phyloP scores from a whole-genome alignment of 1,140 invertebrate genomes.

The Odontomachus brunneus region DNA sequence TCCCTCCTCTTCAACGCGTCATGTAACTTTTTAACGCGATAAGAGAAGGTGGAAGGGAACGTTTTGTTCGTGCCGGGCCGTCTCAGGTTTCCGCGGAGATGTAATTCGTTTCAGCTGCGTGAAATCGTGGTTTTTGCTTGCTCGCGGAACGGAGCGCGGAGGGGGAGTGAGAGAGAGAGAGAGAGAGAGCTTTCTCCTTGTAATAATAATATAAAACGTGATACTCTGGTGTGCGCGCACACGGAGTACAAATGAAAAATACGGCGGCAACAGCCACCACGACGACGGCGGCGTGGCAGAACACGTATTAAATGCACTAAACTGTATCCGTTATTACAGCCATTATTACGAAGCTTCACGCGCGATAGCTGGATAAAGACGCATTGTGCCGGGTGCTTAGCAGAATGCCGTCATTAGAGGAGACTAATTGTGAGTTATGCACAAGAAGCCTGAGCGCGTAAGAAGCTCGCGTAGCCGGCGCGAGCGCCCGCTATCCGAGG shows the following conservation, averaged over 20 bases:
- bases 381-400: constrained; percentile 51
- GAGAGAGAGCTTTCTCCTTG: constrained; percentile 20
- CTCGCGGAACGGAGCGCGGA: constrained; percentile 18
- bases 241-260: neutral
- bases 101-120: constrained; percentile 27
- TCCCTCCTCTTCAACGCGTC: neutral
- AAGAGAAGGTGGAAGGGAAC: constrained; percentile 60
- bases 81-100: constrained; percentile 13
- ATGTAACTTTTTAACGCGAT: neutral
- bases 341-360: constrained; percentile 46
- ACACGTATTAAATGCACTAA: constrained; percentile 37
- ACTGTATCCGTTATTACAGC: constrained; percentile 46
- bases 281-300: neutral
- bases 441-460: constrained; percentile 56
- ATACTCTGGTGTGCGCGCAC: constrained; percentile 19
- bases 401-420: constrained; percentile 70
- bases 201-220: constrained; percentile 50
- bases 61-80: constrained; percentile 79
- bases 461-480: constrained; percentile 62
- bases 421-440: constrained; percentile 75
- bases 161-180: too few species aligned
- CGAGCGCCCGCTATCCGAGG: constrained; percentile 21
- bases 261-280: neutral
- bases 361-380: constrained; percentile 57
- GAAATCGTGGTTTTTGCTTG: constrained; percentile 49